These are phyloP conservation scores for Chrysomela aeneicollis DNA, from an alignment of 2,888 invertebrate species.

Conservation along the genomic window DNA sequence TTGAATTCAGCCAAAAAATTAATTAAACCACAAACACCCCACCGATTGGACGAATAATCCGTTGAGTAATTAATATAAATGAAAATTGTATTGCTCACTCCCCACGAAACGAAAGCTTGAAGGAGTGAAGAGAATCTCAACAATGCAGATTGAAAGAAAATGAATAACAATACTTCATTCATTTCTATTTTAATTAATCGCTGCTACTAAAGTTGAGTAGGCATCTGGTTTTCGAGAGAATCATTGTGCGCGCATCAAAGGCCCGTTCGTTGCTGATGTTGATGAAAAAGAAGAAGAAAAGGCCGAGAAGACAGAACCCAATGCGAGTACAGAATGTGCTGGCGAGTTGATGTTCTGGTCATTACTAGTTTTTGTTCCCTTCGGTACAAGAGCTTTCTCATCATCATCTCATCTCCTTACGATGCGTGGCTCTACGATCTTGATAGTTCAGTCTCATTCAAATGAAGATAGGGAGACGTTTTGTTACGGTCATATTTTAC, in stretches of 20 bases:
- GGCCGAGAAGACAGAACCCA: constrained; percentile 7
- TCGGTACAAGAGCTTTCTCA: constrained; percentile 1
- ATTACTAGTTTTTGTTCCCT: constrained; percentile 28
- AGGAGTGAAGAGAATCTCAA: no score
- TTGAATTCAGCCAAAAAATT: not conserved
- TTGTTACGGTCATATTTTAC: no score
- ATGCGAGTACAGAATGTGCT: constrained; percentile 23
- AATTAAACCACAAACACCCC: not conserved
- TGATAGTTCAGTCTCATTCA: no score
- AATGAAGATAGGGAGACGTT: no score
- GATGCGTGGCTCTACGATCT: not conserved
- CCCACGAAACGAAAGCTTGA: no score
- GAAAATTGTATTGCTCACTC: no score
- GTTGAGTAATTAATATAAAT: no score
- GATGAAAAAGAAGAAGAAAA: constrained; percentile 20
- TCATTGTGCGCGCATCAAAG: constrained; percentile 26
- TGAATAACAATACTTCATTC: not conserved
- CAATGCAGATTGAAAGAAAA: no score
- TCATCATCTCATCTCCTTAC: not conserved
- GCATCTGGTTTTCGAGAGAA: constrained; percentile 28
- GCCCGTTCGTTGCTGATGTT: constrained; percentile 17
- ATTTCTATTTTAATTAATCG: constrained; percentile 4
- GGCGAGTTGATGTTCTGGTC: constrained; percentile 25
- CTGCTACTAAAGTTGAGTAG: constrained; percentile 28
- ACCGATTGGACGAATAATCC: not conserved